phyloP scores from a whole-genome alignment of 2,888 invertebrate species.

The Lithodes maja region DNA sequence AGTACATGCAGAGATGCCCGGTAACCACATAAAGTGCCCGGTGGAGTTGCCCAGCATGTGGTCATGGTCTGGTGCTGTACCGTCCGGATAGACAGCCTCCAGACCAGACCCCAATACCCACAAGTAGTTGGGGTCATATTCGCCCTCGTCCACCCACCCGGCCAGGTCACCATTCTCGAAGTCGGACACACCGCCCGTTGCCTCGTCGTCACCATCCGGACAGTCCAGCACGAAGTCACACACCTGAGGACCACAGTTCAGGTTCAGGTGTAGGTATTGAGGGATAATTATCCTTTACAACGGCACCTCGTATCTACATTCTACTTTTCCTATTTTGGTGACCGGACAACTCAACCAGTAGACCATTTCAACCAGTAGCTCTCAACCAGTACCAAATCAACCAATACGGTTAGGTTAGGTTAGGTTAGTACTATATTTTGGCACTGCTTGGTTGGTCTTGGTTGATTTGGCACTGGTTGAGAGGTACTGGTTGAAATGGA shows the following conservation, averaged over 20 bases:
- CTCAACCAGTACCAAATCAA: too few species aligned
- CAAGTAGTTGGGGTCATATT: not conserved
- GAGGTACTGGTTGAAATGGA: too few species aligned
- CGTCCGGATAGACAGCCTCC: not conserved
- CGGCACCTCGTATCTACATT: too few species aligned
- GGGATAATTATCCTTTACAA: too few species aligned
- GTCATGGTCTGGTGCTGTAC: slow-evolving; percentile 9
- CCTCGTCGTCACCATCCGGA: slow-evolving; percentile 24
- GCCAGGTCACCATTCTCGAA: slow-evolving; percentile 2
- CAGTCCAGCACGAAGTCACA: not conserved
- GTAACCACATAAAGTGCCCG: slow-evolving; percentile 19
- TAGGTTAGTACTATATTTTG: too few species aligned
- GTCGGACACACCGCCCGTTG: slow-evolving; percentile 4
- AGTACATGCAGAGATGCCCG: not conserved
- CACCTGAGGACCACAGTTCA: not conserved
- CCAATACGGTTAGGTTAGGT: too few species aligned
- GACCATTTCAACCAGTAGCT: too few species aligned
- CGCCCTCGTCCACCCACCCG: not conserved
- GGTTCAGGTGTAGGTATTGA: too few species aligned
- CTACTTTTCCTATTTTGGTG: too few species aligned
- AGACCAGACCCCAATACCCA: not conserved
- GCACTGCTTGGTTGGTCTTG: too few species aligned
- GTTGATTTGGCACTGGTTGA: too few species aligned
- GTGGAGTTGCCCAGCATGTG: not conserved
- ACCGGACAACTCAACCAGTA: too few species aligned